Percentiles rank a stretch among this genome's conserved stretches.
Conservation (phyloP, 2,797 vertebrate genomes). For the Lophotriccus pileatus region DNA sequence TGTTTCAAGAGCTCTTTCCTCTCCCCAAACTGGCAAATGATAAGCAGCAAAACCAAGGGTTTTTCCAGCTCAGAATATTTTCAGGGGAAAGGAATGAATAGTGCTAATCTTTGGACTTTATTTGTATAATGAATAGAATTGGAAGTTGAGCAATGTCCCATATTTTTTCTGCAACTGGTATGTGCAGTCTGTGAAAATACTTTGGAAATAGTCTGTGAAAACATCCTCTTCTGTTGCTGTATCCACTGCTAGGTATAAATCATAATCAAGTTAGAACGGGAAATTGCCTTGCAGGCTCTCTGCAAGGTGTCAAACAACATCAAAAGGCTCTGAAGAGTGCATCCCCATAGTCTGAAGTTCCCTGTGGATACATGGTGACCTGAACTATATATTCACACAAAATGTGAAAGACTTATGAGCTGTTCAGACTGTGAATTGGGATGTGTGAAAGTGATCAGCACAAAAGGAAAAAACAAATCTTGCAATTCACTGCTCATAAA, state of each 20-base stretch:
- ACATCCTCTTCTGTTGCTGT: not conserved
- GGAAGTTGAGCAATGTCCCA: not conserved
- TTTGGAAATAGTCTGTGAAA: not conserved
- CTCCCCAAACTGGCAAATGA: not conserved
- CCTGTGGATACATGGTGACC: not conserved
- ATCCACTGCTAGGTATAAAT: not conserved
- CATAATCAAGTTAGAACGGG: not conserved
- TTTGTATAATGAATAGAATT: not conserved
- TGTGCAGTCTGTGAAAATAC: not conserved
- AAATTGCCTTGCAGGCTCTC: not conserved
- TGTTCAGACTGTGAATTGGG: not conserved
- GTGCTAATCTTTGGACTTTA: not conserved
- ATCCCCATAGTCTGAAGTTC: not conserved
- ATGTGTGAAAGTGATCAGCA: not conserved
- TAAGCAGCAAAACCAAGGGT: not conserved
- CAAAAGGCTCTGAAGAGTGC: not conserved
- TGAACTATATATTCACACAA: not conserved
- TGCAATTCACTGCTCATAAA: not conserved
- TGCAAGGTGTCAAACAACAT: not conserved
- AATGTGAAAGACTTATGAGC: not conserved
- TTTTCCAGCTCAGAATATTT: not conserved
- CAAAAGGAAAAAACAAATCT: not conserved
- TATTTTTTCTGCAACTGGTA: not conserved
- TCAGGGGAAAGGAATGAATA: not conserved
- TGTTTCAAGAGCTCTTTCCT: not conserved